Evolutionary conservation across 2,113 vertebrate species (phyloP).

Genomic region (Gopherus flavomarginatus): DNA sequence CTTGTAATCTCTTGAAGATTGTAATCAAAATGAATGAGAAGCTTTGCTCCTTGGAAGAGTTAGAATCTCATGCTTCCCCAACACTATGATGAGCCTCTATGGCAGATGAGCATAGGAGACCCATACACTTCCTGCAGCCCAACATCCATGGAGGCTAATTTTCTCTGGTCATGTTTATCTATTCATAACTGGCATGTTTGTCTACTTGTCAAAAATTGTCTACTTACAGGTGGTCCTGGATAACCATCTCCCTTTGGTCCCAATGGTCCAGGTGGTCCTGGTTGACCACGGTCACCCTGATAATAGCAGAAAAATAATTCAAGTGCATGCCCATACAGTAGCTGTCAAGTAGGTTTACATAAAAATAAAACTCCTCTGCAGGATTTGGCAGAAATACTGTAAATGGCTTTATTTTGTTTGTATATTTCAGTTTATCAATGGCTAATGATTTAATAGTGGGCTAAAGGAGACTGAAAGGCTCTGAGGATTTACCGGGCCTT

Average conservation of each 20-base stretch:
- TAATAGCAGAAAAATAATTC: slow-evolving; percentile 23
- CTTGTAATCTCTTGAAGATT: neutral
- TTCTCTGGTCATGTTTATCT: neutral
- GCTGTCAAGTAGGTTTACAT: neutral
- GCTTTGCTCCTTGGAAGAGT: neutral
- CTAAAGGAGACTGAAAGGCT: neutral
- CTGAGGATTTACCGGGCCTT: neutral
- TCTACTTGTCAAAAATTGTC: neutral
- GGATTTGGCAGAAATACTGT: neutral
- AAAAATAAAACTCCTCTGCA: neutral
- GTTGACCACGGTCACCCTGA: slow-evolving; percentile 87
- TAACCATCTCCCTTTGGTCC: slow-evolving; percentile 91
- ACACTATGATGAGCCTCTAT: neutral
- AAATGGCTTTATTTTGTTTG: neutral
- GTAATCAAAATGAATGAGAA: neutral
- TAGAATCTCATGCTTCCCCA: neutral
- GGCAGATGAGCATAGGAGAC: neutral
- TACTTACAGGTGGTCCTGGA: slow-evolving; percentile 86
- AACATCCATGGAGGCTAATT: neutral
- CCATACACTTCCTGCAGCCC: neutral
- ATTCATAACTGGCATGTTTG: neutral
- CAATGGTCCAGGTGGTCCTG: slow-evolving; percentile 82
- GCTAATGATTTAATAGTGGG: neutral
- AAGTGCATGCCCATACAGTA: neutral
- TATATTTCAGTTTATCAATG: neutral